Base-by-base conservation (phyloP, 53 echinoderm and acorn worm species). In the Patiria pectinifera region DNA sequence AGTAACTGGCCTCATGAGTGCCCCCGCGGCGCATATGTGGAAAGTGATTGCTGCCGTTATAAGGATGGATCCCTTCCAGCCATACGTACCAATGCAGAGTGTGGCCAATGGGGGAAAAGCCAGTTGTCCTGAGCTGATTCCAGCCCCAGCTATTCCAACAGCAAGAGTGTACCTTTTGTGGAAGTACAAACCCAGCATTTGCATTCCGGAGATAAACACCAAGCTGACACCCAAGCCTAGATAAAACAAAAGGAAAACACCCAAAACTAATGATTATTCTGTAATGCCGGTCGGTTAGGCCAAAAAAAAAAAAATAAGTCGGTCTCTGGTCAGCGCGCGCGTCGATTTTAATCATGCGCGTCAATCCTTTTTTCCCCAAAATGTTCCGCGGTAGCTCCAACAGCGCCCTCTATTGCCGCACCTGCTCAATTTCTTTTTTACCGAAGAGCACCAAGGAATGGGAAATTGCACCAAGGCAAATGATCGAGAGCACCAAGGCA, bases 51-150 rank as follows among this genome's bases (percentile, higher is more conserved):
- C 88, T 7, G 88, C 88, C 45, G 25, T 35, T 14, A 88, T 62
- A 1, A 88, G 43, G 24, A 88, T 78, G 25, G 88, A 88, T 43
- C 88, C 88, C 46, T 25, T 18, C 88, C 88, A 88, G 76, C 78
- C 88, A 23, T 78, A 88, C 59, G 4, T 11, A 26, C 59, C 77
- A 21, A 88, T 78, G 12, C 78, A 77, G 15, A 14, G 59, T 49
- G 77, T 88, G 62, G 25, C 9, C 61, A 88, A 48, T 16, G 88
- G 88, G 11, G 88, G 77, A 61, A 78, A 78, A 6, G 88, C 88
- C 78, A 88, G 59, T 77, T 88, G 88, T 7, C 88, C 88, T 5
- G 18, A 58, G 77, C 78, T 88, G 78, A 88, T 77, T 2, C 88
- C 88, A 0, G 88, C 59, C 61, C 60, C 18, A 7, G 78, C 4